Conservation (phyloP, 2,113 vertebrate genomes). For the Bettongia penicillata region DNA sequence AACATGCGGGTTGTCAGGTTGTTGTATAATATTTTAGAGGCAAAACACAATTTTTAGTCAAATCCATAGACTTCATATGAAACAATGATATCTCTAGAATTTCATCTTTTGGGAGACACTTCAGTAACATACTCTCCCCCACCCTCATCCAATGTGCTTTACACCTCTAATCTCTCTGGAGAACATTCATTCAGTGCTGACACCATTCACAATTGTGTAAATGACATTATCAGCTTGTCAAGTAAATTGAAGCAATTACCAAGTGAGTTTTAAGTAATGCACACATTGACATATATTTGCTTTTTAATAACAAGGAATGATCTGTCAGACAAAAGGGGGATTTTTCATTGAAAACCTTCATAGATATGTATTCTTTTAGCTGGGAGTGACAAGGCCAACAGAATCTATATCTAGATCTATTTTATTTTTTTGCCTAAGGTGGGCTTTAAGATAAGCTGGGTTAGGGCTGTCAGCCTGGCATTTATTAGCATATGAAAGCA, state of each 20-base stretch:
- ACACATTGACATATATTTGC: constrained; percentile 62
- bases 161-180: constrained; percentile 57
- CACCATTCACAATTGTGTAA: constrained; percentile 69
- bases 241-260: constrained; percentile 73
- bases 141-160: not conserved
- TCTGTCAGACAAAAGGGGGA: constrained; percentile 66
- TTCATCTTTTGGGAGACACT: not conserved
- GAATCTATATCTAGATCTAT: constrained; percentile 37
- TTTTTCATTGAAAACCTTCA: constrained; percentile 53
- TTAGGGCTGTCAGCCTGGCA: constrained; percentile 70
- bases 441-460: constrained; percentile 60
- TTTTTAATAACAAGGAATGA: constrained; percentile 71
- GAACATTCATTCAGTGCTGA: constrained; percentile 63
- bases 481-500: constrained; percentile 76
- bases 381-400: constrained; percentile 61
- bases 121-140: not conserved
- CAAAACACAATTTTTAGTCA: constrained; percentile 35
- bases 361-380: constrained; percentile 68
- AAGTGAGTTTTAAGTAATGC: constrained; percentile 61
- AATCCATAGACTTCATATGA: not conserved
- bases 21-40: not conserved
- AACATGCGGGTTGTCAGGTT: not conserved
- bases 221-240: constrained; percentile 72
- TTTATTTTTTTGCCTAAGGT: constrained; percentile 43
- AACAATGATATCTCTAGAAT: not conserved